Conservation (phyloP, 2,888 invertebrate species). For the Drosophila fulvimacula region DNA sequence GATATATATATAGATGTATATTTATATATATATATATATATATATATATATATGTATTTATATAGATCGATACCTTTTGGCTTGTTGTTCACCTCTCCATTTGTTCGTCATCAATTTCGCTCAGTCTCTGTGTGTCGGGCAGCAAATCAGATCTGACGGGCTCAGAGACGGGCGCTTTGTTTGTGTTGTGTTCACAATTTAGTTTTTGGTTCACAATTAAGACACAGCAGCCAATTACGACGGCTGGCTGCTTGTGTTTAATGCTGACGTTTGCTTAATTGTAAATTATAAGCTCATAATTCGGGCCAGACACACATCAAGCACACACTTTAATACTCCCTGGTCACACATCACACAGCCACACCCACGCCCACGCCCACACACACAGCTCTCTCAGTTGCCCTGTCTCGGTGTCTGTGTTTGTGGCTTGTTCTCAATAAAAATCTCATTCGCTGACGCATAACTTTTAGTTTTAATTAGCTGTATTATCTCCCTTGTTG, state of each 20-base stretch:
- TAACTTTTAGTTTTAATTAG: conserved; percentile 81
- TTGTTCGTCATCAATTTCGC: conserved; percentile 50
- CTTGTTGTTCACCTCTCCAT: neutral
- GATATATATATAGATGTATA: conserved; percentile 1
- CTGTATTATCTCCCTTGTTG: conserved; percentile 78
- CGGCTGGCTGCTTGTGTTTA: conserved; percentile 51
- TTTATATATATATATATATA: no score
- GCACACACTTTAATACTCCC: conserved; percentile 70
- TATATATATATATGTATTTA: conserved; percentile 1
- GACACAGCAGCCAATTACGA: conserved; percentile 62
- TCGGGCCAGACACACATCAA: conserved; percentile 32
- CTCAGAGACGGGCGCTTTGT: conserved; percentile 38
- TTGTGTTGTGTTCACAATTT: conserved; percentile 45
- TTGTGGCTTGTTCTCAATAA: conserved; percentile 64
- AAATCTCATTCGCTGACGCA: conserved; percentile 80
- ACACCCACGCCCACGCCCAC: conserved; percentile 15
- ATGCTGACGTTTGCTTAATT: conserved; percentile 76
- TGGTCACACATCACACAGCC: conserved; percentile 56
- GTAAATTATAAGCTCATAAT: conserved; percentile 76
- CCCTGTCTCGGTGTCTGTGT: conserved; percentile 1
- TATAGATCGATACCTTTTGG: conserved; percentile 3
- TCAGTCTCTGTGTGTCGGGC: conserved; percentile 14
- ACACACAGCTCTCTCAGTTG: conserved; percentile 21
- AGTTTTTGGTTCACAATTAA: conserved; percentile 61
- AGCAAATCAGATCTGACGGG: conserved; percentile 47